Evolutionary conservation across 1,140 invertebrate genomes (phyloP).

Genomic region (Neodiprion fabricii): DNA sequence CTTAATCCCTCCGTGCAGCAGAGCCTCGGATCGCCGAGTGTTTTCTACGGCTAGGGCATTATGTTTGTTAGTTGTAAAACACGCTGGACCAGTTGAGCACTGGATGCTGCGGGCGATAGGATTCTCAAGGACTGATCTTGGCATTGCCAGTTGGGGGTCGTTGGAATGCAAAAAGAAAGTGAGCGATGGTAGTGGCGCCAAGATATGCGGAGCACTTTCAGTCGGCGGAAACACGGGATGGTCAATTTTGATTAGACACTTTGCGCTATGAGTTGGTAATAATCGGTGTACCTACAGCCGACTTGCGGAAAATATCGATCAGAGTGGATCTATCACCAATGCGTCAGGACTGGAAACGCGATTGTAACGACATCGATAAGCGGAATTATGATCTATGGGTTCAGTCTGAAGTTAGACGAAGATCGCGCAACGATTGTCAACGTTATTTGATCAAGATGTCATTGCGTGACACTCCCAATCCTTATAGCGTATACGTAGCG

Average conservation of each 20-base stretch:
- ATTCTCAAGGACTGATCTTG: conserved; percentile 7
- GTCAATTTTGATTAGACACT: not conserved
- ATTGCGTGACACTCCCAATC: too few relatives aligned
- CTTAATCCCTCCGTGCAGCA: not conserved
- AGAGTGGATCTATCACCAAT: not conserved
- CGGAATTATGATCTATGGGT: not conserved
- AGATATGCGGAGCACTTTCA: not conserved
- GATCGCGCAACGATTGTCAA: too few relatives aligned
- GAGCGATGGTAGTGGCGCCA: not conserved
- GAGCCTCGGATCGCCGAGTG: too few relatives aligned
- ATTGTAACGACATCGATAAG: not conserved
- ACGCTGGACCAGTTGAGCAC: not conserved
- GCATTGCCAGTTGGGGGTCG: not conserved
- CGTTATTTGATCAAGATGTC: too few relatives aligned
- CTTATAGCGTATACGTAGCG: too few relatives aligned
- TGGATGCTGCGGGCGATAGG: not conserved
- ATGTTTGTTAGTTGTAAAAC: not conserved
- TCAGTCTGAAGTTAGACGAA: too few relatives aligned
- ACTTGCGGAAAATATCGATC: not conserved
- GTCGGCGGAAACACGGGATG: not conserved
- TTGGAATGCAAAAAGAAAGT: conserved; percentile 13
- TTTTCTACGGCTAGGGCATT: not conserved
- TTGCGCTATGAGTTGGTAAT: not conserved
- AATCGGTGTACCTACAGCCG: not conserved
- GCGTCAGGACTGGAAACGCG: not conserved